These are phyloP conservation scores for Crossocerus cetratus DNA, from an alignment of 2,888 invertebrate species.

Conservation along the genomic window DNA sequence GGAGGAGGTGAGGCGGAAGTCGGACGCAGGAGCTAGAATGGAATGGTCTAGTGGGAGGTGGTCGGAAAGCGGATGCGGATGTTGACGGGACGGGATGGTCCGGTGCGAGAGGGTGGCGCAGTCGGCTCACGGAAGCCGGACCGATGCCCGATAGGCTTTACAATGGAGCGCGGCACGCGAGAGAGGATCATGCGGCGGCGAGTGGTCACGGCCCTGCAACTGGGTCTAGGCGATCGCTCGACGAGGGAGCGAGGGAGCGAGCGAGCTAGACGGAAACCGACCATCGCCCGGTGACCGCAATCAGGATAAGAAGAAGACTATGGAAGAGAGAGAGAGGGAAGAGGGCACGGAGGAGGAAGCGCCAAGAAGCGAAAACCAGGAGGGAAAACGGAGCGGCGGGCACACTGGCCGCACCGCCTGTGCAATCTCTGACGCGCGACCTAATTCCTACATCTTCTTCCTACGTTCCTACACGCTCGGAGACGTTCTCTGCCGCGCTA, in stretches of 20 bases:
- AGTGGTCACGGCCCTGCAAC: constrained; percentile 52
- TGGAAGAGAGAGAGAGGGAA: constrained; percentile 16
- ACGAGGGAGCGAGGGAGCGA: constrained; percentile 36
- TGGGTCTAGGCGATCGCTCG: constrained; percentile 57
- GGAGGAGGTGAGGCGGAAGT: no score
- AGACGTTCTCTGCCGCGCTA: constrained; percentile 4
- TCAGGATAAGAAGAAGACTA: constrained; percentile 15
- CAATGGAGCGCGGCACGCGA: no score
- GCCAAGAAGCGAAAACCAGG: background rate
- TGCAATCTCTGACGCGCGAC: constrained; percentile 70
- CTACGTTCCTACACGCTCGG: constrained; percentile 65
- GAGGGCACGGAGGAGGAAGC: constrained; percentile 9
- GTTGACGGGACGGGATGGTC: no score
- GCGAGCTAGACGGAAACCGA: constrained; percentile 23
- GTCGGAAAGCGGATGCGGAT: no score
- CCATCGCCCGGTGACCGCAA: background rate
- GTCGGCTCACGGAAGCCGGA: no score
- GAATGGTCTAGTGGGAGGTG: no score
- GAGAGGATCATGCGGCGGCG: constrained; percentile 9
- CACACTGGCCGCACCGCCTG: constrained; percentile 31
- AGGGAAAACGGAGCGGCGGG: background rate
- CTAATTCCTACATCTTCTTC: constrained; percentile 68
- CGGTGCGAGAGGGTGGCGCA: no score
- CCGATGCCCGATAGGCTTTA: no score
- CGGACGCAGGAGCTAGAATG: no score